Conservation (phyloP, 1,140 invertebrate species). For the Aphaenogaster ashmeadi region DNA sequence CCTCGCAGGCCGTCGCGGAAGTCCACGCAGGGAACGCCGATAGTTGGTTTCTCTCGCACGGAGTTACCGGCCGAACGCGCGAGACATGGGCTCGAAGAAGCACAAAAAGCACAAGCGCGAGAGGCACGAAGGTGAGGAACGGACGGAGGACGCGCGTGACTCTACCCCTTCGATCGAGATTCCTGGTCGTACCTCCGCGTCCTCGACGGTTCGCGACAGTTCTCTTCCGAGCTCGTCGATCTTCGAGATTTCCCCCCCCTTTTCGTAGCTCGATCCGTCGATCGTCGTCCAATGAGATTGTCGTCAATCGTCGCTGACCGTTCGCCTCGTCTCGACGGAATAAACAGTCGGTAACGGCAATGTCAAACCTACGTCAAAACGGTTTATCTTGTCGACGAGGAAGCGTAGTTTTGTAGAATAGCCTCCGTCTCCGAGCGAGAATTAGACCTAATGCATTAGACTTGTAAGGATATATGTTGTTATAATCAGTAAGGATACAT, state of each 20-base stretch:
- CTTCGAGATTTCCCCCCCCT: neutral
- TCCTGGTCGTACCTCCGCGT: neutral
- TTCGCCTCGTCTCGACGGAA: constrained; percentile 11
- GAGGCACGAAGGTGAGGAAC: constrained; percentile 88
- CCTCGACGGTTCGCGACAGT: neutral
- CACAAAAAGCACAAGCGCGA: constrained; percentile 93
- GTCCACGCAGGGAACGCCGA: constrained; percentile 30
- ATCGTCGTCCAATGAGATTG: neutral
- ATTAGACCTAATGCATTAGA: constrained; percentile 5
- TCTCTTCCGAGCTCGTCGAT: neutral
- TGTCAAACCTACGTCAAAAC: neutral
- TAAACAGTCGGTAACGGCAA: neutral
- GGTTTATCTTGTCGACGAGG: neutral
- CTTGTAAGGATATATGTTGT: neutral
- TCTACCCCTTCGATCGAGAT: neutral
- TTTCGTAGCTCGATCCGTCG: neutral
- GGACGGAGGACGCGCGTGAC: neutral
- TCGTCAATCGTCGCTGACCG: constrained; percentile 31
- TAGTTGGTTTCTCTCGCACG: constrained; percentile 37
- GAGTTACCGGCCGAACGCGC: constrained; percentile 68
- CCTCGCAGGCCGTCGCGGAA: constrained; percentile 28
- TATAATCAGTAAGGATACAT: constrained; percentile 6
- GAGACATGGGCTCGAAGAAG: constrained; percentile 88
- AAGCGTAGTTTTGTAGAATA: neutral
- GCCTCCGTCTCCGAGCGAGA: neutral